Base-by-base conservation (phyloP, 2,797 vertebrate genomes). In the Gymnoscopelus braueri region DNA sequence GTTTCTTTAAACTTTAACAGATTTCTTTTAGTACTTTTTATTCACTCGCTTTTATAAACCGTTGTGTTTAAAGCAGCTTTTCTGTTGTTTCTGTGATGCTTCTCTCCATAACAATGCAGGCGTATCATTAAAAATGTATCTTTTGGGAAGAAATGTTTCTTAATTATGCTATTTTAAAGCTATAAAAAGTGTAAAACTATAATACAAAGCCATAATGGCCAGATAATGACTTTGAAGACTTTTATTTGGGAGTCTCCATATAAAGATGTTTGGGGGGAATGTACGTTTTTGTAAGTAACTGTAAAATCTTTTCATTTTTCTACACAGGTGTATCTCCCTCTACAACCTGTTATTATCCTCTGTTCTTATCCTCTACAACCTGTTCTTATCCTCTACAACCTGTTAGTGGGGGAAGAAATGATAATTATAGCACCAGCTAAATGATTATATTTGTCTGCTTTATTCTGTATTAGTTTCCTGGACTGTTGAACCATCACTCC, bases 11-110 rank as follows among this genome's bases (percentile, higher is more conserved):
- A 93, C 85, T 85, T 93, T 93, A 93, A 84, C 19, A 19, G 19
- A 91, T 95, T 94, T 95, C 95, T 96, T 95, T 95, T 97, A 93
- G 96, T 96, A 95, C 94, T 96, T 95, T 73, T 64, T 67, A 95
- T 94, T 95, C 80, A 89, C 93, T 93, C 86, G 93, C 94, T 90
- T 91, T 90, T 89, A 69, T 89, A 89, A 87, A 81, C 74, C 71
- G 75, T 89, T 92, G 79, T 79, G 82, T 89, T 91, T 87, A 74
- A 76, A 83, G 80, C 81, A 84, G 81, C 75, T 71, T 85, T 84
- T 81, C 77, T 82, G 83, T 90, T 80, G 86, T 89, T 87, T 77
- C 84, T 84, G 85, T 89, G 83, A 89, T 81, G 83, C 81, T 91
- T 90, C 89, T 74, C 75, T 84, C 83, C 88, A 86, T 89, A 83